Evolutionary conservation across 1,140 invertebrate species (phyloP), one percentile per base, ranked within the genome.

Genomic region (Spodoptera frugiperda): DNA sequence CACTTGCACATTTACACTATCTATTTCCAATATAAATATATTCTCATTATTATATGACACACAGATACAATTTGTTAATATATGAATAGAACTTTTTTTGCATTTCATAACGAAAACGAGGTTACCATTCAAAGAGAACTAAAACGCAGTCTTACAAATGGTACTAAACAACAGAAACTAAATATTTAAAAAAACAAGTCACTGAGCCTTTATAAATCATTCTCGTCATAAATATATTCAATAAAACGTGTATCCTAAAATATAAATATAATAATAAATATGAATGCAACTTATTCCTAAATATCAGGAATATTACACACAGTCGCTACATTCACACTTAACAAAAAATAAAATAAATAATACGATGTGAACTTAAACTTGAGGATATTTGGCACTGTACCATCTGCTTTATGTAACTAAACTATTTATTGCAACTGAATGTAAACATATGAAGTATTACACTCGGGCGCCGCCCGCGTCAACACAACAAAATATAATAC

Each of bases 201-300:
- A 92, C 91, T 92, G 91, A 93, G 92, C 91, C 92, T 91, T 92
- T 80, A 82, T 88, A 89, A 91, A 89, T 86, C 83, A 82, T 86
- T 85, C 79, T 81, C 81, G 33, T 86, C 80, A 87, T 89, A 89
- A 88, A 90, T 87, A 88, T 89, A 89, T 86, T 87, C 85, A 89
- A 88, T 89, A 81, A 78, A 85, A 73, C 71, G 81, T 91, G 87
- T 91, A 93, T 81, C 87, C 87, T 91, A 91, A 94, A 93, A 89
- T 91, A 94, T 92, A 93, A 94, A 94, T 94, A 93, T 88, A 88
- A 93, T 89, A 90, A 91, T 94, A 94, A 94, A 94, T 91, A 94
- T 94, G 92, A 94, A 93, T 94, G 94, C 93, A 92, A 93, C 94
- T 84, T 82, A 92, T 91, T 94, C 92, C 94, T 94, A 94, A 94